phyloP scores from a whole-genome alignment of 2,113 vertebrate genomes.

The Seriola dumerili region DNA sequence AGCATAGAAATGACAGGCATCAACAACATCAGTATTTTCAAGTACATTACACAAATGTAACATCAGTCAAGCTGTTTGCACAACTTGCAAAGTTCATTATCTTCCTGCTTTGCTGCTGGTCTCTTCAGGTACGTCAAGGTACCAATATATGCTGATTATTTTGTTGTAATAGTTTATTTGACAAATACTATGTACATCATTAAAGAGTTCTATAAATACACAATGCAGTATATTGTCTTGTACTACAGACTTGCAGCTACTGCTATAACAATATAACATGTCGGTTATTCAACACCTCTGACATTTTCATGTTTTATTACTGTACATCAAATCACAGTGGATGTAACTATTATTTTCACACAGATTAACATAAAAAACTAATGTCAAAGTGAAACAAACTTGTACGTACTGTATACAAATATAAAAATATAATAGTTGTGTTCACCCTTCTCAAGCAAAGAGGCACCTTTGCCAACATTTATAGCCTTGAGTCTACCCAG shows the following conservation, averaged over 20 bases:
- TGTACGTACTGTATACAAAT: neutral
- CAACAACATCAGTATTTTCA: neutral
- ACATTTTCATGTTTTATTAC: neutral
- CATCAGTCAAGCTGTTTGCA: conserved; percentile 1
- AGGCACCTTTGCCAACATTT: neutral
- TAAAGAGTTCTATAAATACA: conserved; percentile 6
- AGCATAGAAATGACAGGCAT: neutral
- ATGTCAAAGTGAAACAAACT: neutral
- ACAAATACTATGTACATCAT: neutral
- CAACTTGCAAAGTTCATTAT: neutral
- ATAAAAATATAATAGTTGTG: too few relatives aligned
- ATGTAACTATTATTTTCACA: neutral
- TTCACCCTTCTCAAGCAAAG: neutral
- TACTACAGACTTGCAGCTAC: neutral
- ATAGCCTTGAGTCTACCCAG: neutral
- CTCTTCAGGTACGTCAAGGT: neutral
- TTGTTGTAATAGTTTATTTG: neutral
- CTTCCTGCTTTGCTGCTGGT: neutral
- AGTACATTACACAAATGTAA: neutral
- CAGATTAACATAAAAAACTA: neutral
- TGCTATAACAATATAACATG: neutral
- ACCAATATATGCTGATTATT: neutral
- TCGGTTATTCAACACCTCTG: neutral
- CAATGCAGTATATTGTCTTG: neutral
- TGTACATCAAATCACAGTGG: neutral